These are phyloP conservation scores for Perognathus longimembris DNA, from an alignment of 2,113 vertebrate genomes.

Conservation along the genomic window DNA sequence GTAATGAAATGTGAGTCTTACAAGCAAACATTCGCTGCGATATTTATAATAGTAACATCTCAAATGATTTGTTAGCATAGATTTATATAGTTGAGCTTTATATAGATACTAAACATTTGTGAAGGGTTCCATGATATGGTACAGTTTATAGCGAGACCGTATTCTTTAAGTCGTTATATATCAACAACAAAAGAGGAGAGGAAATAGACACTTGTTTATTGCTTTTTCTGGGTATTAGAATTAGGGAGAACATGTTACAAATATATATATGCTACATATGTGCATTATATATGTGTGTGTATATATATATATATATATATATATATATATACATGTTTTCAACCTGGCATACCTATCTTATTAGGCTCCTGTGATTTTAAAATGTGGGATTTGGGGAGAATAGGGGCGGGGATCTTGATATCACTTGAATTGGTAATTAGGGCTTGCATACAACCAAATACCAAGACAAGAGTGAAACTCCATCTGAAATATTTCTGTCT, in stretches of 20 bases:
- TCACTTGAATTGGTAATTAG: background rate
- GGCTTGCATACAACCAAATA: background rate
- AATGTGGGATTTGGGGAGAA: background rate
- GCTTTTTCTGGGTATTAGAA: background rate
- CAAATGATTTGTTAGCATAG: background rate
- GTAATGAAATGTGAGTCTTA: background rate
- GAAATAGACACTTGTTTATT: background rate
- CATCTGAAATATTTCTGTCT: background rate
- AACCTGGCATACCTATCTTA: background rate
- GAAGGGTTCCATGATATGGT: background rate
- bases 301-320: no score
- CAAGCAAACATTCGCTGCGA: background rate
- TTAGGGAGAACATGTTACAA: background rate
- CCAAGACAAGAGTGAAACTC: background rate
- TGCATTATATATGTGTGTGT: no score
- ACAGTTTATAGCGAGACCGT: background rate
- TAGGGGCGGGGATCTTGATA: background rate
- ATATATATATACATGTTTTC: no score
- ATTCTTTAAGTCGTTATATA: background rate
- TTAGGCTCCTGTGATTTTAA: background rate
- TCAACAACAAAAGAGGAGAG: background rate
- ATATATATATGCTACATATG: no score
- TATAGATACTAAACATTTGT: slow-evolving; percentile 19
- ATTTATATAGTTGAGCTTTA: slow-evolving; percentile 13
- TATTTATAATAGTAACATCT: slow-evolving; percentile 21